Evolutionary conservation across 2,797 vertebrate genomes (phyloP).

Genomic region (Mareca strepera): DNA sequence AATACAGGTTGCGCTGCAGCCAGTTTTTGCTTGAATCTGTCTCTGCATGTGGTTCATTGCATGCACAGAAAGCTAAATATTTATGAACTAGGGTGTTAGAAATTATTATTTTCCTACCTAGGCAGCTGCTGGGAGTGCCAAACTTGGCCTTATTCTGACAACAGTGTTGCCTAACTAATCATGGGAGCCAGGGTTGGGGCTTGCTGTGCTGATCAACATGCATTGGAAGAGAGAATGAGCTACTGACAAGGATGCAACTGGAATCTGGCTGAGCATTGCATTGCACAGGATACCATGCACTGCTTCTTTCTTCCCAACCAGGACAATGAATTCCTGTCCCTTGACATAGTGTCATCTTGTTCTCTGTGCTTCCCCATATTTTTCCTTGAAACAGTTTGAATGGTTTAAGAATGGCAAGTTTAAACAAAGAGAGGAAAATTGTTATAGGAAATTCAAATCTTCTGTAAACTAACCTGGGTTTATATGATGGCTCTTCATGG

Average conservation of each 20-base stretch:
- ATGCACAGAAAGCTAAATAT: conserved; percentile 46
- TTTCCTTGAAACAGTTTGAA: neutral
- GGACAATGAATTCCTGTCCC: neutral
- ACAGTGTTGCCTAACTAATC: conserved; percentile 35
- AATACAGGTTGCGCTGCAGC: neutral
- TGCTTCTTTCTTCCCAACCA: neutral
- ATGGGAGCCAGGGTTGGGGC: conserved; percentile 6
- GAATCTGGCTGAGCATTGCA: neutral
- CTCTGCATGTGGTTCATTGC: conserved; percentile 3
- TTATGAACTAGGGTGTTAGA: conserved; percentile 49
- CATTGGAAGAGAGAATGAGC: neutral
- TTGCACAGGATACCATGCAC: neutral
- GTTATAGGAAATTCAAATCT: neutral
- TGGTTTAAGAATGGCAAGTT: neutral
- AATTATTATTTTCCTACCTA: conserved; percentile 61
- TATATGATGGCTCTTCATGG: neutral
- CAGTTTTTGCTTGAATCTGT: conserved; percentile 21
- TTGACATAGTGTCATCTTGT: neutral
- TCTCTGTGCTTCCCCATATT: neutral
- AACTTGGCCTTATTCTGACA: conserved; percentile 42
- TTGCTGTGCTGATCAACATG: conserved; percentile 51
- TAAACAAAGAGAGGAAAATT: neutral
- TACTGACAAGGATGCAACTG: conserved; percentile 35
- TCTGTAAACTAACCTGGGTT: neutral
- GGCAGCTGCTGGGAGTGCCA: conserved; percentile 57